phyloP scores from a whole-genome alignment of 1,140 invertebrate species.

The Aphaenogaster floridana region DNA sequence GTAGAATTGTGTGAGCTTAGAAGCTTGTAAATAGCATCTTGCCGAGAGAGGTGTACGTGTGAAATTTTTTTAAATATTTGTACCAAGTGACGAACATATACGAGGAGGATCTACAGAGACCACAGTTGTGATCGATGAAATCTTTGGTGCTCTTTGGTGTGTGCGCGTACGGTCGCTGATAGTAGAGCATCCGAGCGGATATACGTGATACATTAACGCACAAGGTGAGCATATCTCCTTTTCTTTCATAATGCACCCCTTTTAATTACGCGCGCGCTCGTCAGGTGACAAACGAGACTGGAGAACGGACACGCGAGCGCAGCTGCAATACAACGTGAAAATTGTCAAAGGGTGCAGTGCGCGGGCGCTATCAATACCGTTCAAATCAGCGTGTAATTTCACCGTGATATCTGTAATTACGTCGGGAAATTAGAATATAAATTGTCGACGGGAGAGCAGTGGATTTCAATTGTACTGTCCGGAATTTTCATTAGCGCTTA shows the following conservation, averaged over 20 bases:
- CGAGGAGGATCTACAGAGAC: conserved; percentile 21
- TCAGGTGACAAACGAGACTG: conserved; percentile 27
- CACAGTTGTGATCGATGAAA: conserved; percentile 71
- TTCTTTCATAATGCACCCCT: neutral
- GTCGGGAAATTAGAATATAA: conserved; percentile 51
- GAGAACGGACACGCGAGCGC: neutral
- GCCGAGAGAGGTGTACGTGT: conserved; percentile 37
- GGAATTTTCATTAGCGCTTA: neutral
- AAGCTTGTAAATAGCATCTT: conserved; percentile 31
- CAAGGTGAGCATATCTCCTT: conserved; percentile 64
- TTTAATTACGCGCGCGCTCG: conserved; percentile 40
- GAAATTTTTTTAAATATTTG: conserved; percentile 13
- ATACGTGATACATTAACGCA: conserved; percentile 45
- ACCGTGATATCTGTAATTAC: conserved; percentile 52
- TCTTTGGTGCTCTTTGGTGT: conserved; percentile 73
- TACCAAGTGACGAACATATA: conserved; percentile 48
- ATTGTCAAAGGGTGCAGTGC: conserved; percentile 33
- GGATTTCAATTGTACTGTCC: neutral
- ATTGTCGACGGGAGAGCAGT: conserved; percentile 2
- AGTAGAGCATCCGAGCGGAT: conserved; percentile 45
- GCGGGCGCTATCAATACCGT: conserved; percentile 35
- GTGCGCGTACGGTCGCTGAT: conserved; percentile 67
- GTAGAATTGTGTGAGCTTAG: conserved; percentile 37
- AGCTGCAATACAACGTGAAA: conserved; percentile 34
- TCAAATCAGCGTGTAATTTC: conserved; percentile 33